Evolutionary conservation across 2,113 vertebrate genomes (phyloP).

Genomic region (Neogobius melanostomus): DNA sequence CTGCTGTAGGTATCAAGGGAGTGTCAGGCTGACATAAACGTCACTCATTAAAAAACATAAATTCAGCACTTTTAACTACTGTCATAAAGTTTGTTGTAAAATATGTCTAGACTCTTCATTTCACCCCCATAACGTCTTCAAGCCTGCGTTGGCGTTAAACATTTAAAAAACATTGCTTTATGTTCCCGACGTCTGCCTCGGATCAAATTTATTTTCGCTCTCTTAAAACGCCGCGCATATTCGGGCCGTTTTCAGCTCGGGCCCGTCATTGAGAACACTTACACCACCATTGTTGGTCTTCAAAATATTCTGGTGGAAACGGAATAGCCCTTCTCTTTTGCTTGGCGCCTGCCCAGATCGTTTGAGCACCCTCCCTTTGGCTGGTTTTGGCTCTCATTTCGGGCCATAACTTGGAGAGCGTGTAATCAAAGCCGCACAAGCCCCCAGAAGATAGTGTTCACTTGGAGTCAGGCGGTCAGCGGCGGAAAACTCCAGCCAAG

Average conservation of each 20-base stretch:
- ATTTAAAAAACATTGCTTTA: not conserved
- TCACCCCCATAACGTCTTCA: not conserved
- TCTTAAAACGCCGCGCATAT: conserved; percentile 2
- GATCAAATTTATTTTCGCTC: not conserved
- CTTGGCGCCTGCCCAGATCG: not conserved
- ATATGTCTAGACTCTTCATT: not conserved
- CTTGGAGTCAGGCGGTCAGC: not conserved
- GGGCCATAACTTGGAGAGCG: not conserved
- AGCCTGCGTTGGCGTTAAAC: not conserved
- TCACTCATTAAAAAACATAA: too few relatives aligned
- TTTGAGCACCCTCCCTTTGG: conserved; percentile 5
- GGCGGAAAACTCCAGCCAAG: not conserved
- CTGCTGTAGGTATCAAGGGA: too few relatives aligned
- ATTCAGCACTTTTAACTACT: not conserved
- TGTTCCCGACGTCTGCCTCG: not conserved
- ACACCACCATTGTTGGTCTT: conserved; percentile 1
- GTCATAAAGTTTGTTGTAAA: not conserved
- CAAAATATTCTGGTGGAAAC: not conserved
- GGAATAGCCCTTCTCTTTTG: conserved; percentile 4
- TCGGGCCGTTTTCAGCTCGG: not conserved
- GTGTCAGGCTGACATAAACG: not conserved
- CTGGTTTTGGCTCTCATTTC: not conserved
- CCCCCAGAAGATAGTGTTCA: not conserved
- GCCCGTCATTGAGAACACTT: not conserved
- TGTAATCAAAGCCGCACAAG: conserved; percentile 1